Evolutionary conservation across 2,113 vertebrate genomes (phyloP).

Genomic region (Dicrurus megarhynchus): DNA sequence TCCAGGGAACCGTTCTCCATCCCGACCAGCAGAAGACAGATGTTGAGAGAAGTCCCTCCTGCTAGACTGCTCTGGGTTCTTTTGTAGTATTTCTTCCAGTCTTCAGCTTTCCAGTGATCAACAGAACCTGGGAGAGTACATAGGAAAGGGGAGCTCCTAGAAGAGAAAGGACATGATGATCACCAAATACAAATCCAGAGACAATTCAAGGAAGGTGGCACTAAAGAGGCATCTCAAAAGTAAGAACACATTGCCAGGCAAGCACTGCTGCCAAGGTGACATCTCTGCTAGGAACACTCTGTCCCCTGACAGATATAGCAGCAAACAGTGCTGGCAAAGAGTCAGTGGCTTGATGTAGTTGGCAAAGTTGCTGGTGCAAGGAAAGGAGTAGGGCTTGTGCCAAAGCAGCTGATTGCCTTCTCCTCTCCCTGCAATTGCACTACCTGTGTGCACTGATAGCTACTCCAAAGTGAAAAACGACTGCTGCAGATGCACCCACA

Average conservation of each 20-base stretch:
- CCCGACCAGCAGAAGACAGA: not conserved
- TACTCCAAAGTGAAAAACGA: not conserved
- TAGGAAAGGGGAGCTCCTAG: not conserved
- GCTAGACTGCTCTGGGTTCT: not conserved
- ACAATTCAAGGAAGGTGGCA: not conserved
- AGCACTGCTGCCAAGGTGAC: not conserved
- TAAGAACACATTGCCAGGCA: not conserved
- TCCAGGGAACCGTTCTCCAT: not conserved
- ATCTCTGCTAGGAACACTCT: not conserved
- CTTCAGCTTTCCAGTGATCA: not conserved
- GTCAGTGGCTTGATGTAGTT: not conserved
- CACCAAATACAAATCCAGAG: not conserved
- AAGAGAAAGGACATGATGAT: not conserved
- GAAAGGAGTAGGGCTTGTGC: not conserved
- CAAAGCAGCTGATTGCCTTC: not conserved
- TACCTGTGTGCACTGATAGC: not conserved
- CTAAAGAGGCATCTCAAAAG: not conserved
- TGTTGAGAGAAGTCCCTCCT: constrained; percentile 19
- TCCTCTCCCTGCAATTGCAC: not conserved
- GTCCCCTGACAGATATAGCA: not conserved
- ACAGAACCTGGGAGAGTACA: not conserved
- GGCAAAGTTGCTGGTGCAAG: not conserved
- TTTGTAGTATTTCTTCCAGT: not conserved
- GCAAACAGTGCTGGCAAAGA: not conserved
- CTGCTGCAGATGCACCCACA: not conserved